Evolutionary conservation across 2,888 invertebrate genomes (phyloP).

Genomic region (Panopea generosa): DNA sequence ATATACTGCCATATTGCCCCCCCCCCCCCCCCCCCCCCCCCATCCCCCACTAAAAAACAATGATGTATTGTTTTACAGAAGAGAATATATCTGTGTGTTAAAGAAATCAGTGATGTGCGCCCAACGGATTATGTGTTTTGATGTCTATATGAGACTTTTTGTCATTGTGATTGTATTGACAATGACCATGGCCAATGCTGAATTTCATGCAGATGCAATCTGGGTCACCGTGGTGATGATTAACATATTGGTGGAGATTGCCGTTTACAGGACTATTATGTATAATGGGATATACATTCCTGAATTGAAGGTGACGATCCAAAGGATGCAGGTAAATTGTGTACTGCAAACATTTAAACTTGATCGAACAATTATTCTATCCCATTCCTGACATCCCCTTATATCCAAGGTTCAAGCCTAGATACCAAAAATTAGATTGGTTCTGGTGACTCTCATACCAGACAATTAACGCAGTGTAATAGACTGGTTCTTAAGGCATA

Average conservation of each 20-base stretch:
- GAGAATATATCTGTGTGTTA: neutral
- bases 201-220: neutral
- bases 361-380: too few species aligned
- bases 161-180: neutral
- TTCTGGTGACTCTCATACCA: too few species aligned
- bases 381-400: too few species aligned
- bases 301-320: constrained; percentile 35
- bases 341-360: too few species aligned
- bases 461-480: too few species aligned
- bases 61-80: neutral
- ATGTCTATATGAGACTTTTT: neutral
- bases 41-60: neutral
- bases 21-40: too few species aligned
- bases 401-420: too few species aligned
- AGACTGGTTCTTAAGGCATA: too few species aligned
- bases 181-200: neutral
- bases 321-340: constrained; percentile 10
- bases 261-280: neutral
- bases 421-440: too few species aligned
- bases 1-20: too few species aligned
- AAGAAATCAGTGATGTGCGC: neutral
- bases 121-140: neutral
- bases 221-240: neutral
- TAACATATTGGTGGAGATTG: neutral
- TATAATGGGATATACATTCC: neutral